phyloP scores from a whole-genome alignment of 2,113 vertebrate genomes.

The Ramphastos sulfuratus region DNA sequence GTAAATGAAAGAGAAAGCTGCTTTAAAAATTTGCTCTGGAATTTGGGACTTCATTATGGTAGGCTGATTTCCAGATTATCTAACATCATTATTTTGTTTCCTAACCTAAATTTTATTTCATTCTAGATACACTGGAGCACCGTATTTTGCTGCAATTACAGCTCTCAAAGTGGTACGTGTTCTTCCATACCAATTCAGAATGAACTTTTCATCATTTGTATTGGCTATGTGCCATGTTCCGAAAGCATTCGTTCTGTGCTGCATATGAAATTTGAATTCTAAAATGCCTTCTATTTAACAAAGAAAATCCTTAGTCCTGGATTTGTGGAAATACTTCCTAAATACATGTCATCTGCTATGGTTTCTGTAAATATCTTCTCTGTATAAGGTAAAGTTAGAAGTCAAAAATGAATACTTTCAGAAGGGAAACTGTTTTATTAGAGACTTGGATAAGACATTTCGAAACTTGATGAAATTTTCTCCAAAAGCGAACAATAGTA shows the following conservation, averaged over 20 bases:
- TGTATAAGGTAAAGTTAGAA: neutral
- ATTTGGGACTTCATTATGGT: neutral
- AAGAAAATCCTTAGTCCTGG: neutral
- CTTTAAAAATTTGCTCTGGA: neutral
- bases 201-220: neutral
- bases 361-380: neutral
- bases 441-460: neutral
- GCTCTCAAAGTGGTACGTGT: conserved; percentile 93
- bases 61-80: neutral
- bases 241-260: neutral
- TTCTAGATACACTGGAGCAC: conserved; percentile 94
- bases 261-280: neutral
- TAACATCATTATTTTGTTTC: neutral
- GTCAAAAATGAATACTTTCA: neutral
- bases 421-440: neutral
- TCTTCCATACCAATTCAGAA: neutral
- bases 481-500: neutral
- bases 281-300: neutral
- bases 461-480: neutral
- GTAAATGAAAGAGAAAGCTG: neutral
- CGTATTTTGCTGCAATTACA: conserved; percentile 96
- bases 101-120: neutral
- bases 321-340: neutral
- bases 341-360: neutral
- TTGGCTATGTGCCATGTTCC: neutral